Evolutionary conservation across 2,113 vertebrate genomes (phyloP).

Genomic region (Cyanistes caeruleus): DNA sequence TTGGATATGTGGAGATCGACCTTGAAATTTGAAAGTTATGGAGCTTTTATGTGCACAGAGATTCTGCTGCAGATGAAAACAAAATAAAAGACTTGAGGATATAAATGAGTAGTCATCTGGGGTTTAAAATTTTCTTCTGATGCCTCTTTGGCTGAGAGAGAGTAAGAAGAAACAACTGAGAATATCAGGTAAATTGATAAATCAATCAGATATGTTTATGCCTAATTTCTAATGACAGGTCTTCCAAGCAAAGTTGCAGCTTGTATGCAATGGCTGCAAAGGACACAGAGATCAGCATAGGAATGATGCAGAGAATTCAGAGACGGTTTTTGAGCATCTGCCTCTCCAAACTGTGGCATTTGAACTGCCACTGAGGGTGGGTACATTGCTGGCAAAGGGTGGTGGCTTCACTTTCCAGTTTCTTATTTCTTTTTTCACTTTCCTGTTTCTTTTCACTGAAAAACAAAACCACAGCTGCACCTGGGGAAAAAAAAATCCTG

Average conservation of each 20-base stretch:
- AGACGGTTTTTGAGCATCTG: background rate
- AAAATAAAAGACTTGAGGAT: background rate
- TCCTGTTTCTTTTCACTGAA: background rate
- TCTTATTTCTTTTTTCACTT: background rate
- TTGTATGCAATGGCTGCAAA: background rate
- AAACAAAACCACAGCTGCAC: background rate
- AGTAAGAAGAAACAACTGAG: background rate
- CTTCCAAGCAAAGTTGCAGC: background rate
- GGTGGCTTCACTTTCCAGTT: background rate
- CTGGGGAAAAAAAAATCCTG: fast-evolving
- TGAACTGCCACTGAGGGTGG: background rate
- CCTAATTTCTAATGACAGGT: background rate
- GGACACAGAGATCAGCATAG: background rate
- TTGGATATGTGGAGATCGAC: background rate
- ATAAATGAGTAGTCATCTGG: background rate
- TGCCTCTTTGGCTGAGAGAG: background rate
- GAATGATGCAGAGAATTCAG: background rate
- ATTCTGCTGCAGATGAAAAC: background rate
- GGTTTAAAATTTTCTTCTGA: background rate
- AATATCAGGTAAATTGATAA: background rate
- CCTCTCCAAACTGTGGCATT: background rate
- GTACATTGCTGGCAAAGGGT: background rate
- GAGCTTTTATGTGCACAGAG: background rate
- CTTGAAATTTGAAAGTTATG: background rate
- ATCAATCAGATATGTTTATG: background rate